Percentiles rank a stretch among this genome's conserved stretches.
Conservation (phyloP, 2,888 invertebrate genomes). For the Gortyna flavago region DNA sequence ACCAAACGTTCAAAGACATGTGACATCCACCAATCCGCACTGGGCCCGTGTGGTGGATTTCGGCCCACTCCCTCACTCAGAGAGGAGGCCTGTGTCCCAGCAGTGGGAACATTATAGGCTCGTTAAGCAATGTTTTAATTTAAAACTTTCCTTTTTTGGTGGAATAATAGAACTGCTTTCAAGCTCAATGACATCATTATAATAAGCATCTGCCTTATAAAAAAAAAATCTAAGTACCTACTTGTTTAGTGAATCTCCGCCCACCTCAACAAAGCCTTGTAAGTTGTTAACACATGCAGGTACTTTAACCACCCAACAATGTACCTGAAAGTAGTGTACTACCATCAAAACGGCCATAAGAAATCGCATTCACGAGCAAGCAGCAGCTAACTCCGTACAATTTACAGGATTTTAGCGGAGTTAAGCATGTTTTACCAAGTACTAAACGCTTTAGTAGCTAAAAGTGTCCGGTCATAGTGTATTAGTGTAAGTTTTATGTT, state of each 20-base stretch:
- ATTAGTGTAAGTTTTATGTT: conserved; percentile 64
- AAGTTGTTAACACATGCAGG: conserved; percentile 16
- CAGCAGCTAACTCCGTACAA: conserved; percentile 40
- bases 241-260: neutral
- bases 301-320: conserved; percentile 10
- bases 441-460: conserved; percentile 62
- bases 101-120: no score
- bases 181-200: neutral
- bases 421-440: conserved; percentile 55
- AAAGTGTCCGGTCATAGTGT: conserved; percentile 58
- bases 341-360: conserved; percentile 34
- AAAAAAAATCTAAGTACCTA: neutral
- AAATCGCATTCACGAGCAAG: conserved; percentile 30
- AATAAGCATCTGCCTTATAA: no score
- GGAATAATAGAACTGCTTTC: neutral
- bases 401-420: conserved; percentile 52
- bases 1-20: neutral
- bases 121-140: no score
- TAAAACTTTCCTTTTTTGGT: neutral
- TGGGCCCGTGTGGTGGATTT: neutral
- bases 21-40: neutral
- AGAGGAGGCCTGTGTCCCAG: neutral
- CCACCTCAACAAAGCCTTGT: neutral
- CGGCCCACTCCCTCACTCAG: neutral
- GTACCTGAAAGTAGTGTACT: conserved; percentile 24